Evolutionary conservation across 2,113 vertebrate genomes (phyloP).

Genomic region (Myiozetetes cayanensis): DNA sequence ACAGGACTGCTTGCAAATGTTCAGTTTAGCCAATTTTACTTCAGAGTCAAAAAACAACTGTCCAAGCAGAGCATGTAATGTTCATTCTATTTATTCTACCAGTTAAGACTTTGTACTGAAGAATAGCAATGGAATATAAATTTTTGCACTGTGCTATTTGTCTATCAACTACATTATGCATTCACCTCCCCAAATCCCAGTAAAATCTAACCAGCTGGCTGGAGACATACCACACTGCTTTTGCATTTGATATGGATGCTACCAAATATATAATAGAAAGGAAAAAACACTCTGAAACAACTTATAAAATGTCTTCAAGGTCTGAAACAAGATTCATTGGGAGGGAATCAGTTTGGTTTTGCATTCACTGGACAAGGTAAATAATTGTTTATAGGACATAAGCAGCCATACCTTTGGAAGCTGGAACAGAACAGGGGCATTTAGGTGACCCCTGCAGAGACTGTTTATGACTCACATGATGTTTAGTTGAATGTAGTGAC

Average conservation of each 20-base stretch:
- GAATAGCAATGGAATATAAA: neutral
- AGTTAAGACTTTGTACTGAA: neutral
- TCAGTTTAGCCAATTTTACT: neutral
- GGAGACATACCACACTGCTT: neutral
- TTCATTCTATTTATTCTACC: neutral
- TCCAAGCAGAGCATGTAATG: neutral
- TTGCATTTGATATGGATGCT: neutral
- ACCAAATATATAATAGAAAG: accelerated
- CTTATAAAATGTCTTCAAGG: neutral
- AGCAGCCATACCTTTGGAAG: neutral
- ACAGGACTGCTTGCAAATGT: neutral
- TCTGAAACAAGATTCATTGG: neutral
- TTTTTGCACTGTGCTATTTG: neutral
- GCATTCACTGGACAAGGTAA: neutral
- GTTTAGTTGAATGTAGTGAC: neutral
- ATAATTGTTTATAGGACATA: neutral
- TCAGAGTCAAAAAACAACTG: neutral
- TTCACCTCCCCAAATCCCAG: neutral
- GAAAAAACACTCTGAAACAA: neutral
- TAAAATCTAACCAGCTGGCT: neutral
- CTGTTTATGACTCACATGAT: accelerated
- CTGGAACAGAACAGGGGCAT: neutral
- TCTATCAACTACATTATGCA: neutral
- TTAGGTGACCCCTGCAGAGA: neutral
- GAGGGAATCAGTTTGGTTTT: neutral